A percentile compares a stretch with the other conserved stretches of the same genome.
phyloP scores from a whole-genome alignment of 2,888 invertebrate species.

The Hydraecia micacea region DNA sequence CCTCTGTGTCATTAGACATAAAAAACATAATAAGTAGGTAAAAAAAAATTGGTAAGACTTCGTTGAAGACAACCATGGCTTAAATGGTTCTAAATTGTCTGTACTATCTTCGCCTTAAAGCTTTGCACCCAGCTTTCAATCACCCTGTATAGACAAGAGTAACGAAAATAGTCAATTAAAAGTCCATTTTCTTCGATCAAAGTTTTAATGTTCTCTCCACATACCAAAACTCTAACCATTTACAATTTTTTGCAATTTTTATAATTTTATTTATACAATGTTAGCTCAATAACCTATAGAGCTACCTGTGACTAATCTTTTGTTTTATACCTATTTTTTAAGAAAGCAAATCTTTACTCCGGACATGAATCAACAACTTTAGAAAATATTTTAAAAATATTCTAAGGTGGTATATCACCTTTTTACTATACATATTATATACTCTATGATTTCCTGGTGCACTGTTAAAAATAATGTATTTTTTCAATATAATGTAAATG shows the following conservation, averaged over 20 bases:
- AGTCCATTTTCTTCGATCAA: constrained; percentile 78
- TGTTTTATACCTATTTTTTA: constrained; percentile 80
- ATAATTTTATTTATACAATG: constrained; percentile 86
- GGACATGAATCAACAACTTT: constrained; percentile 83
- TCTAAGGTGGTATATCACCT: constrained; percentile 75
- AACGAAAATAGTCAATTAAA: constrained; percentile 71
- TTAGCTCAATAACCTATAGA: constrained; percentile 83
- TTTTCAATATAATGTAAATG: constrained; percentile 70
- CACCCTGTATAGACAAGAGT: not conserved
- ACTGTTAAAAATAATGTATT: constrained; percentile 78
- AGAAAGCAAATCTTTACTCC: constrained; percentile 81
- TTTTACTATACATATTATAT: constrained; percentile 76
- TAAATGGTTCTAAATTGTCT: too few relatives aligned
- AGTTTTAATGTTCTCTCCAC: constrained; percentile 83
- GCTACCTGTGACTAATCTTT: constrained; percentile 85
- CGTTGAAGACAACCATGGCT: too few relatives aligned
- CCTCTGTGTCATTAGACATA: too few relatives aligned
- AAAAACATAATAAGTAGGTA: too few relatives aligned
- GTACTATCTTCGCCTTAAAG: too few relatives aligned
- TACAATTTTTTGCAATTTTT: constrained; percentile 86
- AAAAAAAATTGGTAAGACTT: too few relatives aligned
- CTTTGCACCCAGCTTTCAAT: too few relatives aligned
- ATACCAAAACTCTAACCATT: constrained; percentile 83
- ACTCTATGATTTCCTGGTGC: constrained; percentile 75
- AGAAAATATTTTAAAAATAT: constrained; percentile 85